These are phyloP conservation scores for Sycophaga agraensis DNA, from an alignment of 1,140 invertebrate species.

Conservation along the genomic window DNA sequence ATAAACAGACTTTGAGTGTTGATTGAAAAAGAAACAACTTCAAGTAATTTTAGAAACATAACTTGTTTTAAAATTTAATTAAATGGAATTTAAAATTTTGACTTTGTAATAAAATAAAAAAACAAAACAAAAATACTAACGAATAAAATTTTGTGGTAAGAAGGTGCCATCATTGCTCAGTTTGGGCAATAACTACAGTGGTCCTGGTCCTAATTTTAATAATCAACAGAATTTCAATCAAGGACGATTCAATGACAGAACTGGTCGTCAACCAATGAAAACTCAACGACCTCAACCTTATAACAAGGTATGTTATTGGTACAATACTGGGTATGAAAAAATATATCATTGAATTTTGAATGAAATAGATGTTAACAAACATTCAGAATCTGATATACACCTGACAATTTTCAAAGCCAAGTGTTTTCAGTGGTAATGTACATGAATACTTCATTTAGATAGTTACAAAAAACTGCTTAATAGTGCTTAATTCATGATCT, in stretches of 20 bases:
- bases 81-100: too few species aligned
- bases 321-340: background rate
- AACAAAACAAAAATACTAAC: too few species aligned
- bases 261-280: conserved; percentile 47
- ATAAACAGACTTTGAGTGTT: too few species aligned
- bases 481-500: too few species aligned
- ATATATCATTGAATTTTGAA: background rate
- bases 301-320: conserved; percentile 53
- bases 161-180: conserved; percentile 56
- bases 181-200: conserved; percentile 50
- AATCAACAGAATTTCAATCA: conserved; percentile 50
- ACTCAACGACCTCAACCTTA: conserved; percentile 55
- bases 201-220: conserved; percentile 48
- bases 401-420: conserved; percentile 3
- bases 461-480: too few species aligned
- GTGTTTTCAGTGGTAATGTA: background rate
- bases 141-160: conserved; percentile 6
- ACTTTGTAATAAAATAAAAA: too few species aligned
- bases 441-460: background rate
- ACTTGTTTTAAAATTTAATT: too few species aligned
- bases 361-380: background rate
- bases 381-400: background rate
- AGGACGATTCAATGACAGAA: conserved; percentile 51
- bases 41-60: too few species aligned
- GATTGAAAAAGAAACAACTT: too few species aligned